Evolutionary conservation across 2,797 vertebrate species (phyloP), one percentile per base, ranked within the genome.

Genomic region (Macropodus opercularis): DNA sequence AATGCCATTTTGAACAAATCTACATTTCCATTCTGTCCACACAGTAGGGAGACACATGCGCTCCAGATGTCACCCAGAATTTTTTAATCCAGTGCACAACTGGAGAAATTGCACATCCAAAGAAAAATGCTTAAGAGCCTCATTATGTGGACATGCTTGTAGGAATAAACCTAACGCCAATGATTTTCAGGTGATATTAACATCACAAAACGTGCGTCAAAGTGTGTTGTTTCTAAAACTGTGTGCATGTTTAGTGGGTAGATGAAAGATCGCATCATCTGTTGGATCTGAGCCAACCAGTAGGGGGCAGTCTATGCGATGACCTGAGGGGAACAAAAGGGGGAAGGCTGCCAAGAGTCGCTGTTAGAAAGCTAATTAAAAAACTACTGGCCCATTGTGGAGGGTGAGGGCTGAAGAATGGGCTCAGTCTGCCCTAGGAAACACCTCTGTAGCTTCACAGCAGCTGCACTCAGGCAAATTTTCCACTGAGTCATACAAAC

Each of bases 281-380:
- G 24, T 32, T 86, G 71, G 83, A 88, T 51, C 53, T 59, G 35
- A 56, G 69, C 68, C 80, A 79, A 40, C 41, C 85, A 77, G 77
- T 65, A 82, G 84, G 87, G 84, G 87, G 74, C 80, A 63, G 81
- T 80, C 75, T 87, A 75, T 86, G 76, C 81, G 79, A 81, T 75
- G 69, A 71, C 68, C 47, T 53, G 42, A 5, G 63, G 63, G 77
- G 65, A 75, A 69, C 48, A 72, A 60, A 70, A 48, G 54, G 53
- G 39, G 59, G 73, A 85, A 61, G 23, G 69, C 78, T 82, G 76
- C 62, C 75, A 79, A 72, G 48, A 39, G 22, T 72, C 22, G 13
- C 69, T 75, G 84, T 73, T 84, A 64, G 62, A 75, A 84, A 79
- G 71, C 80, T 90, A 87, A 91, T 92, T 90, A 90, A 87, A n/a